Conservation (phyloP, 2,113 vertebrate genomes). For the Nipponia nippon region DNA sequence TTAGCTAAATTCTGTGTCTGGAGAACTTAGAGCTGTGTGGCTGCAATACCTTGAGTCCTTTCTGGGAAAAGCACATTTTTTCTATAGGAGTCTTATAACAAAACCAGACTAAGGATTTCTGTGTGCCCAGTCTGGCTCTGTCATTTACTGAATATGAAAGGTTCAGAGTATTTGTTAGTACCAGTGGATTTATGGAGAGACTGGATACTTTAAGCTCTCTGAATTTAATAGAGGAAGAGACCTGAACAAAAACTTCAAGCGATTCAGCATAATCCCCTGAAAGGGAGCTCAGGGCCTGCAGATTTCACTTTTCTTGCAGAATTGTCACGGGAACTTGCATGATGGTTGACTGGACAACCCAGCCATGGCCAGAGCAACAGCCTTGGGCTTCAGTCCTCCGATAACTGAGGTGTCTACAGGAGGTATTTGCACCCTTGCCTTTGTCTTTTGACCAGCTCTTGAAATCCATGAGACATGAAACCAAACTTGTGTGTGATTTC, state of each 20-base stretch:
- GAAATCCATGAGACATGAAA: not conserved
- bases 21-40: not conserved
- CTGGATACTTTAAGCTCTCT: not conserved
- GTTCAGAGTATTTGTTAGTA: not conserved
- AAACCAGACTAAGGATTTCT: not conserved
- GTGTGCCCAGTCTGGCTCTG: not conserved
- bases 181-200: not conserved
- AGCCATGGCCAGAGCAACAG: not conserved
- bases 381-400: accelerated
- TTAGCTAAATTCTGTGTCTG: not conserved
- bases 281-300: not conserved
- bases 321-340: not conserved
- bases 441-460: not conserved
- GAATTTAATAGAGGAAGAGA: not conserved
- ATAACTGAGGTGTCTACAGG: accelerated
- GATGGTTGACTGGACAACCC: accelerated
- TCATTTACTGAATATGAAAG: not conserved
- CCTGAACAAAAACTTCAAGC: not conserved
- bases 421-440: not conserved
- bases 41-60: not conserved
- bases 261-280: not conserved
- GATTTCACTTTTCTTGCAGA: not conserved
- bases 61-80: not conserved
- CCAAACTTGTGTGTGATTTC: not conserved
- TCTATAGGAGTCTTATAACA: not conserved